Percentiles rank a stretch among this genome's conserved stretches.
Evolutionary conservation across 2,797 vertebrate species (phyloP).

Genomic region (Tiaroga cobitis): DNA sequence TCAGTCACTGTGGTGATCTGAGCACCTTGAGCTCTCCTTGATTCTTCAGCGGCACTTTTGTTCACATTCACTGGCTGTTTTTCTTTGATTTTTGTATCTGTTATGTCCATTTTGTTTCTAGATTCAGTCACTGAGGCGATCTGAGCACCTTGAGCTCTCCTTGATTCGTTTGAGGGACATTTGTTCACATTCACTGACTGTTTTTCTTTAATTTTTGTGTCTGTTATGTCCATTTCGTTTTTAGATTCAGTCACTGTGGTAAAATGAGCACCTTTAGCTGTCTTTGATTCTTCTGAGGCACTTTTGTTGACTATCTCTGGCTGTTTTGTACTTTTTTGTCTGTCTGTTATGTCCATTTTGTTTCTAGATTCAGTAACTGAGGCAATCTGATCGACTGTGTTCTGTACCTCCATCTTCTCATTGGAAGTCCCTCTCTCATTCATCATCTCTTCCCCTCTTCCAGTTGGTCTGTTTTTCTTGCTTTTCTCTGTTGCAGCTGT

Average conservation of each 20-base stretch:
- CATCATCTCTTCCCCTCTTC: conserved; percentile 47
- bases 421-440: conserved; percentile 61
- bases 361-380: not conserved
- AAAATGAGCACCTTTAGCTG: not conserved
- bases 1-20: not conserved
- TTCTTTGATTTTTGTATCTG: not conserved
- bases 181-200: not conserved
- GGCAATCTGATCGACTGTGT: not conserved
- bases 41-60: not conserved
- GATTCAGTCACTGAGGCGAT: not conserved
- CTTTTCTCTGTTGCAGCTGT: conserved; percentile 61
- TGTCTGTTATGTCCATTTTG: conserved; percentile 6
- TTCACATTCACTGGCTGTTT: not conserved
- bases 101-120: not conserved
- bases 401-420: conserved; percentile 44
- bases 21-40: not conserved
- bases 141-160: not conserved
- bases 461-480: conserved; percentile 49
- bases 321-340: not conserved
- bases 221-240: not conserved
- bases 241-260: not conserved
- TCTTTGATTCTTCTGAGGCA: not conserved
- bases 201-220: not conserved
- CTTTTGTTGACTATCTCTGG: not conserved
- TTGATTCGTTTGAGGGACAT: not conserved